Conservation (phyloP, 2,888 invertebrate genomes). For the Artemia sinica region DNA sequence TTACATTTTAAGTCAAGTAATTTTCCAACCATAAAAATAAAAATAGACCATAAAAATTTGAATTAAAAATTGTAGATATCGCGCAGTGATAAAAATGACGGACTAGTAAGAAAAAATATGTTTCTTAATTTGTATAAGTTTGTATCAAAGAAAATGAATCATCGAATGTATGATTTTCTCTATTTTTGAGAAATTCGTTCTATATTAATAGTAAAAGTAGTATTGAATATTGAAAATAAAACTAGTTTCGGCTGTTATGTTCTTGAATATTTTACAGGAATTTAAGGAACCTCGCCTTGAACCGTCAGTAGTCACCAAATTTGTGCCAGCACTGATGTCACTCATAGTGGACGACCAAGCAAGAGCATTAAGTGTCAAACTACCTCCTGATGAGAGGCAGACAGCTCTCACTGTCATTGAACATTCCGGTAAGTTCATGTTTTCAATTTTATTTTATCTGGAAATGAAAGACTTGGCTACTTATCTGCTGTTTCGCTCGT, state of each 20-base stretch:
- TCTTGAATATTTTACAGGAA: constrained; percentile 41
- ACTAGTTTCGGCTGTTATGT: background rate
- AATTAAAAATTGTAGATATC: too few relatives aligned
- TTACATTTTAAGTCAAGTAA: too few relatives aligned
- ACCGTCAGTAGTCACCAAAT: constrained; percentile 80
- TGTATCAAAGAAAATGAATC: background rate
- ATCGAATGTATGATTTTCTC: background rate
- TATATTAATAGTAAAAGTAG: background rate
- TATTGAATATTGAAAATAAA: constrained; percentile 2
- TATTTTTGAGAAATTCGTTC: background rate
- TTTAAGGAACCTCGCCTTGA: constrained; percentile 91
- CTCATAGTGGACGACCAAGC: constrained; percentile 56
- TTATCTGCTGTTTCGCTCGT: too few relatives aligned
- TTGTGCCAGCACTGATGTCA: constrained; percentile 78
- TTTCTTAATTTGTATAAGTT: background rate
- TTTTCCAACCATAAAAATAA: too few relatives aligned
- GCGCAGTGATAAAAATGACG: too few relatives aligned
- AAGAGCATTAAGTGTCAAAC: constrained; percentile 51
- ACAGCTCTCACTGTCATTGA: constrained; percentile 82
- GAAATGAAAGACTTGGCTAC: too few relatives aligned
- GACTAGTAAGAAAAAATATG: background rate
- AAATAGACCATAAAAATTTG: too few relatives aligned
- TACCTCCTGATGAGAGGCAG: constrained; percentile 81
- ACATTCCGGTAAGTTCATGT: constrained; percentile 43
- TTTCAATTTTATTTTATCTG: background rate